phyloP scores from a whole-genome alignment of 2,888 invertebrate species.

The Phalera bucephala region DNA sequence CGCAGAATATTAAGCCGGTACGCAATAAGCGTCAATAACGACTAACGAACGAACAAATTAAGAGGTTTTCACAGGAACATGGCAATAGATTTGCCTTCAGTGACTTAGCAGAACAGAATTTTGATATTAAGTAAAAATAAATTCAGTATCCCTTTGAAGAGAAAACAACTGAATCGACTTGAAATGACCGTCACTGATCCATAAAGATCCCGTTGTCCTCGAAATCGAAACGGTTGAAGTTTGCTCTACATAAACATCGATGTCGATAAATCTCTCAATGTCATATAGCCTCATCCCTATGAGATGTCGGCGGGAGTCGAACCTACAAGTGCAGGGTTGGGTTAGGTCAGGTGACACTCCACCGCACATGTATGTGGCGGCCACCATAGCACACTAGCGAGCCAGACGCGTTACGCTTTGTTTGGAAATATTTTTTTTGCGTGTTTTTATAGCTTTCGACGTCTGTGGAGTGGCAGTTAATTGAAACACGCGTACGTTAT shows the following conservation, averaged over 20 bases:
- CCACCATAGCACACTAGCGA: slow-evolving; percentile 13
- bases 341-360: slow-evolving; percentile 77
- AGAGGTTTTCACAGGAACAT: no score
- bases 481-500: slow-evolving; percentile 1
- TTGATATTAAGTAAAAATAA: no score
- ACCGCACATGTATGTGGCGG: slow-evolving; percentile 53
- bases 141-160: no score
- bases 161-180: no score
- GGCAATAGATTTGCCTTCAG: no score
- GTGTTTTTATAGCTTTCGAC: slow-evolving; percentile 4
- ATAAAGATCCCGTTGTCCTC: no score
- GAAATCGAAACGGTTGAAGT: no score
- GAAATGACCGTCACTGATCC: no score
- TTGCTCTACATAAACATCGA: no score
- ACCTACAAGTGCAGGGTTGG: slow-evolving; percentile 73
- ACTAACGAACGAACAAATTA: no score
- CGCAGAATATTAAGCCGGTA: not conserved
- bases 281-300: slow-evolving; percentile 41
- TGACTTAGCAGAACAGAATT: no score
- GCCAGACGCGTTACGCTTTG: slow-evolving; percentile 32
- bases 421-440: slow-evolving; percentile 28
- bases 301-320: slow-evolving; percentile 51
- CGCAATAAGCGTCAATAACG: slow-evolving; percentile 1
- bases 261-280: slow-evolving; percentile 31
- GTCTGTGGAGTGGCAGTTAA: not conserved